Evolutionary conservation across 2,888 invertebrate genomes (phyloP).

Genomic region (Synergus japonicus): DNA sequence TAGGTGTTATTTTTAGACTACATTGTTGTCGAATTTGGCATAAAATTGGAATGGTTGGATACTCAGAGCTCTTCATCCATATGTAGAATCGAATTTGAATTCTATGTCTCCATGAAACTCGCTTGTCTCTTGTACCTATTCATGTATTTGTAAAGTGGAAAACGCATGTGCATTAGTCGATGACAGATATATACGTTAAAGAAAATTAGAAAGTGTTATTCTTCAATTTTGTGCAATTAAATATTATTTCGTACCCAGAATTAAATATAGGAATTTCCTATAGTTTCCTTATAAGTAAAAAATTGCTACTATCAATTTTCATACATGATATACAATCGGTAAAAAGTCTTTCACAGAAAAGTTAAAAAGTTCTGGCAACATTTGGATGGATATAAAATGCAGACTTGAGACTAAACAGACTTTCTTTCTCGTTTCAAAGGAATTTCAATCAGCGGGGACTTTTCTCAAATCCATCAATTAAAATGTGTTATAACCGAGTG

Average conservation of each 20-base stretch:
- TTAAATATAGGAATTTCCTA: too few species aligned
- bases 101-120: not conserved
- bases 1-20: not conserved
- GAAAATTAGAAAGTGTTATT: too few species aligned
- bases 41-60: not conserved
- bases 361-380: not conserved
- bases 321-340: too few species aligned
- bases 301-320: too few species aligned
- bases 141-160: not conserved
- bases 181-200: not conserved
- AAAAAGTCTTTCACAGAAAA: too few species aligned
- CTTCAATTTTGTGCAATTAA: too few species aligned
- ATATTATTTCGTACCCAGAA: too few species aligned
- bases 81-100: not conserved
- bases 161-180: not conserved
- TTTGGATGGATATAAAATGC: not conserved
- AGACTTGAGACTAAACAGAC: not conserved
- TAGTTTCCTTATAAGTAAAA: too few species aligned
- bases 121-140: not conserved
- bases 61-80: not conserved
- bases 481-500: not conserved
- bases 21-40: not conserved
- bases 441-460: slow-evolving; percentile 18
- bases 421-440: slow-evolving; percentile 9
- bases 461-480: slow-evolving; percentile 8